Evolutionary conservation across 2,797 vertebrate species (phyloP).

Genomic region (Hippocampus kuda): DNA sequence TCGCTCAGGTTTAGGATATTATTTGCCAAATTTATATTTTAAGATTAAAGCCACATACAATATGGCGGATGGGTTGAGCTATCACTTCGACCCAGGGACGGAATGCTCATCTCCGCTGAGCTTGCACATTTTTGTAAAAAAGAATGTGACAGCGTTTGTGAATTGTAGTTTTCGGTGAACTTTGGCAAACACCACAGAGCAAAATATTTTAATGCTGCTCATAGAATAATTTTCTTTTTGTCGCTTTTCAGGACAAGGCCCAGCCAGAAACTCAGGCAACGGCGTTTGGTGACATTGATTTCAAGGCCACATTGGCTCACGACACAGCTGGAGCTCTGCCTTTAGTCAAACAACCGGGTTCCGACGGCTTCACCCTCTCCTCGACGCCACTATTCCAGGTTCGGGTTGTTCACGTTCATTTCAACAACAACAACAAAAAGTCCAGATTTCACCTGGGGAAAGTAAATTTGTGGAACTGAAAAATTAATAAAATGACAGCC

Average conservation of each 20-base stretch:
- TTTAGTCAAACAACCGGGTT: conserved; percentile 64
- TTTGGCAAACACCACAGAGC: not conserved
- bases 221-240: not conserved
- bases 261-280: conserved; percentile 72
- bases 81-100: no score
- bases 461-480: no score
- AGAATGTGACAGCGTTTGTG: no score
- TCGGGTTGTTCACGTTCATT: not conserved
- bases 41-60: no score
- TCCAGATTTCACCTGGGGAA: no score
- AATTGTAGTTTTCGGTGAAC: not conserved
- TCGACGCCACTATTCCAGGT: conserved; percentile 76
- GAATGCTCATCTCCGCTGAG: no score
- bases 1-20: no score
- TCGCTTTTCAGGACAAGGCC: conserved; percentile 69
- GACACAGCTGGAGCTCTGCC: conserved; percentile 62
- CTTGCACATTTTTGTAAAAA: no score
- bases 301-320: conserved; percentile 64
- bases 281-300: conserved; percentile 66
- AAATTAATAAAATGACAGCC: no score
- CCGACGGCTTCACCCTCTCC: conserved; percentile 68
- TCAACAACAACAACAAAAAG: no score
- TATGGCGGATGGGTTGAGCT: no score
- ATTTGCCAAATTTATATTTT: no score
- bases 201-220: not conserved